phyloP scores from a whole-genome alignment of 2,888 invertebrate genomes.

The Fragum whitleyi region DNA sequence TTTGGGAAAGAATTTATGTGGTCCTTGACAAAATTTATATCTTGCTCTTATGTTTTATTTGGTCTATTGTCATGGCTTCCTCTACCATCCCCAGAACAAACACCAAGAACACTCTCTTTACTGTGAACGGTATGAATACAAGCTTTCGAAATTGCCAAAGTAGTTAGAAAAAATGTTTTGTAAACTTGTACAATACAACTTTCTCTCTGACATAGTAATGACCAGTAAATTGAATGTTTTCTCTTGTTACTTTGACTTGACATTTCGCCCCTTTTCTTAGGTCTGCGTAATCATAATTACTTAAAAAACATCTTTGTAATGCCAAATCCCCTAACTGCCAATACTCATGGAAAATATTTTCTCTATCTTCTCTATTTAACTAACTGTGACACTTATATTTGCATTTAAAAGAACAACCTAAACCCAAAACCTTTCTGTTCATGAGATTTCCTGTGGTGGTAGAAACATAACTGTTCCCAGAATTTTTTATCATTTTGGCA shows the following conservation, averaged over 20 bases:
- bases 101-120: conserved; percentile 12
- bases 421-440: no score
- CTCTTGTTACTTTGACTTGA: background rate
- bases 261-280: background rate
- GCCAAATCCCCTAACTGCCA: no score
- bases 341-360: conserved; percentile 11
- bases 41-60: conserved; percentile 14
- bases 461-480: background rate
- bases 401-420: no score
- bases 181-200: background rate
- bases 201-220: background rate
- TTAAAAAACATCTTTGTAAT: conserved; percentile 8
- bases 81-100: conserved; percentile 12
- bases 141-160: conserved; percentile 6
- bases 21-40: conserved; percentile 15
- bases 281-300: background rate
- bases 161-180: conserved; percentile 9
- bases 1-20: conserved; percentile 34
- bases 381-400: background rate
- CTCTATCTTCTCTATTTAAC: background rate
- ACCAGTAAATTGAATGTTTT: background rate
- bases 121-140: conserved; percentile 13
- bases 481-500: no score
- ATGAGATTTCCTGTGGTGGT: no score
- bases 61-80: conserved; percentile 27